phyloP scores from a whole-genome alignment of 1,140 invertebrate genomes.

The Babylonia areolata region DNA sequence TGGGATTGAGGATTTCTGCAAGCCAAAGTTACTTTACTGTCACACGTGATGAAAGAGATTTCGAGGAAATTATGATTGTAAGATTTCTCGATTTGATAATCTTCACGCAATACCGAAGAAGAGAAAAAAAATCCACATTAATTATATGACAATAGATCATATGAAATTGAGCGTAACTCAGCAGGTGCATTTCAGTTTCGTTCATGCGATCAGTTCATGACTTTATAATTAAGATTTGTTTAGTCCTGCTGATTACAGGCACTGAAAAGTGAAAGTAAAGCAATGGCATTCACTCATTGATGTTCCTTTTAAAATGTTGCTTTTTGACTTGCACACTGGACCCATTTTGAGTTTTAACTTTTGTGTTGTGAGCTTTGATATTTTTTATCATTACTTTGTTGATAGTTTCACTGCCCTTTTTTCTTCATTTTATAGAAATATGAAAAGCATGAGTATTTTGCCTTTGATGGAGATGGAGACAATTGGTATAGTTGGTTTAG shows the following conservation, averaged over 20 bases:
- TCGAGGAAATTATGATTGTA: neutral
- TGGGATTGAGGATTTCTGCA: neutral
- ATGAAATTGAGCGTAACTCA: neutral
- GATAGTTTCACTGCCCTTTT: too few relatives aligned
- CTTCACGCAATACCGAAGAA: neutral
- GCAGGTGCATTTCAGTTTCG: neutral
- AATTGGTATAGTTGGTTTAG: too few relatives aligned
- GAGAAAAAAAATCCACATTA: neutral
- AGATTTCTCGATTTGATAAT: neutral
- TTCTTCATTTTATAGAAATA: too few relatives aligned
- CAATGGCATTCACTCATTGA: too few relatives aligned
- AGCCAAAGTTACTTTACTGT: neutral
- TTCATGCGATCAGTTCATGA: neutral
- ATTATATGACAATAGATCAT: neutral
- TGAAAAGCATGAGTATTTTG: too few relatives aligned
- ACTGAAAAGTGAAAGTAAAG: conserved; percentile 4
- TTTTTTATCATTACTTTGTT: too few relatives aligned
- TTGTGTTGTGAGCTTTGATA: too few relatives aligned
- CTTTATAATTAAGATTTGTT: neutral
- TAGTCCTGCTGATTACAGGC: neutral
- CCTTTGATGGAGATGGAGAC: too few relatives aligned
- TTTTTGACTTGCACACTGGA: too few relatives aligned
- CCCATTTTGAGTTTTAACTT: too few relatives aligned
- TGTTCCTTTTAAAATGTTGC: too few relatives aligned
- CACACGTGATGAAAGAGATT: neutral